phyloP scores from a whole-genome alignment of 2,113 vertebrate species.

The Limanda limanda region DNA sequence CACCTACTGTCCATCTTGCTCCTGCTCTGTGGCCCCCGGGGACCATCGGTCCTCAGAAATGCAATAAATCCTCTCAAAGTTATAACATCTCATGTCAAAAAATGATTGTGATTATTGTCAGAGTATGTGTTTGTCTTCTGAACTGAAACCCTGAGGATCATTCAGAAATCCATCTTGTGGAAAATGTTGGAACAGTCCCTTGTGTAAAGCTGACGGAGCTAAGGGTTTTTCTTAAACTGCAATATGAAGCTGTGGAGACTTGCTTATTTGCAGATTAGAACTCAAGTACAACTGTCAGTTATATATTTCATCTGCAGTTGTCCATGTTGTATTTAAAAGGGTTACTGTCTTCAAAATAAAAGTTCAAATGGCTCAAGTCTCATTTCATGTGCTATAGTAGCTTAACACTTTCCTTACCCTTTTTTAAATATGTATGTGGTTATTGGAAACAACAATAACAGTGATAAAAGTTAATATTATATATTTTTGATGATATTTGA shows the following conservation, averaged over 20 bases:
- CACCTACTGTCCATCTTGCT: constrained; percentile 5
- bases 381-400: too few relatives aligned
- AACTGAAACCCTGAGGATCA: not conserved
- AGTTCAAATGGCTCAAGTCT: too few relatives aligned
- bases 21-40: not conserved
- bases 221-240: not conserved
- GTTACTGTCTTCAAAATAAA: too few relatives aligned
- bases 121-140: not conserved
- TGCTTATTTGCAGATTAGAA: not conserved
- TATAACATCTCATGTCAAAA: not conserved
- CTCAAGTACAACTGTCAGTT: too few relatives aligned
- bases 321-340: too few relatives aligned
- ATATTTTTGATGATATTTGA: too few relatives aligned
- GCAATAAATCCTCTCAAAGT: not conserved
- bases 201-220: not conserved
- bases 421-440: too few relatives aligned
- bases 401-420: too few relatives aligned
- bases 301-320: too few relatives aligned
- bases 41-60: constrained; percentile 9
- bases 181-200: not conserved
- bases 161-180: not conserved
- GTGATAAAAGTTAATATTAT: too few relatives aligned
- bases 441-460: too few relatives aligned
- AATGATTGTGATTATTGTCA: constrained; percentile 2
- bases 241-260: too few relatives aligned